These are phyloP conservation scores for Mustelus asterias DNA, from an alignment of 2,113 vertebrate species.

Conservation along the genomic window DNA sequence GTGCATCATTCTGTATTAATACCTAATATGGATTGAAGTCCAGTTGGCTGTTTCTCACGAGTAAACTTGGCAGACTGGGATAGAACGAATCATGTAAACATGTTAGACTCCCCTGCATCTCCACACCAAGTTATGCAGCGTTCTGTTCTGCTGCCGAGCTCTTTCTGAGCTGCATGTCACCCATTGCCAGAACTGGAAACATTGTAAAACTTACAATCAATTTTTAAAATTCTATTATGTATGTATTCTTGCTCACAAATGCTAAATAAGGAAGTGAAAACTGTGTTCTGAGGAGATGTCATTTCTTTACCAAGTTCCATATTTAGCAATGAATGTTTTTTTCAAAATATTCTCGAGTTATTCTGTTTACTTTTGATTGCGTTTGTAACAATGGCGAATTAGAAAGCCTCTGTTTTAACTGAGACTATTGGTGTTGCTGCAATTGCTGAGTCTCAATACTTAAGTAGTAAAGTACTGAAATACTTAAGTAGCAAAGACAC, in stretches of 20 bases:
- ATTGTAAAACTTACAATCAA: neutral
- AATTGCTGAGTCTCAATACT: too few species aligned
- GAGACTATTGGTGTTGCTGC: neutral
- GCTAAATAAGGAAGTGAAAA: neutral
- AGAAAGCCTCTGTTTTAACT: neutral
- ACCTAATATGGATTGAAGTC: constrained; percentile 16
- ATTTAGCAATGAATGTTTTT: neutral
- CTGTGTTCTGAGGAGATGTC: neutral
- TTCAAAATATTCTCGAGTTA: neutral
- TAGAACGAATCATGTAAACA: neutral
- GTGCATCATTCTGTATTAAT: neutral
- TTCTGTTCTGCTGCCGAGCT: neutral
- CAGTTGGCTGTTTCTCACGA: neutral
- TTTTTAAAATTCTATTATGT: neutral
- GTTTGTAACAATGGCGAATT: neutral
- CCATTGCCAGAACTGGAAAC: neutral
- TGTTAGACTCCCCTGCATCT: neutral
- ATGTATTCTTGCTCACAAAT: neutral
- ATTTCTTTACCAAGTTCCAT: neutral
- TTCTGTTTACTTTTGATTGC: neutral
- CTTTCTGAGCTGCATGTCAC: neutral
- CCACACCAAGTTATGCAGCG: neutral
- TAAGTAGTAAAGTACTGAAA: too few species aligned
- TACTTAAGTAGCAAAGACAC: too few species aligned
- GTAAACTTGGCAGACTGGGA: constrained; percentile 13